These are phyloP conservation scores for Lasioglossum leucozonium DNA, from an alignment of 2,888 invertebrate species.

Conservation along the genomic window DNA sequence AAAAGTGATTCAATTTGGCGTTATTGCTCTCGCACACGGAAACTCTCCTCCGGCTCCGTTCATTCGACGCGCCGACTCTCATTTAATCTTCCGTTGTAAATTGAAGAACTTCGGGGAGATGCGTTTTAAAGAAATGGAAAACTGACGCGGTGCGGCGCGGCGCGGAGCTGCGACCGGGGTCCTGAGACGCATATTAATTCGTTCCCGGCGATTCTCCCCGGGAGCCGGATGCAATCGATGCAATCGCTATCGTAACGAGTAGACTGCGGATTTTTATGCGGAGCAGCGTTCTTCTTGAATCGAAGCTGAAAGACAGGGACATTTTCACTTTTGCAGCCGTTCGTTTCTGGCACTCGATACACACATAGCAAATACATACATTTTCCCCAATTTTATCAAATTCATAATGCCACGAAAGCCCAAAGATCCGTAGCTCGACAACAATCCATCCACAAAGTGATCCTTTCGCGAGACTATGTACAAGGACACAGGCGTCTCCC, in stretches of 20 bases:
- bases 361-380: too few species aligned
- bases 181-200: slow-evolving; percentile 1
- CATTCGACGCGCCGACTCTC: neutral
- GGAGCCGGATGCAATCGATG: slow-evolving; percentile 1
- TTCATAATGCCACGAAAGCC: neutral
- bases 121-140: slow-evolving; percentile 12
- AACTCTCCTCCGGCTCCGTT: neutral
- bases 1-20: slow-evolving; percentile 13
- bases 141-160: neutral
- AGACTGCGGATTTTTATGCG: neutral
- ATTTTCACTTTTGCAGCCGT: neutral
- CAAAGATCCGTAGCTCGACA: neutral
- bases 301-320: neutral
- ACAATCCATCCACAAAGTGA: neutral
- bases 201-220: neutral
- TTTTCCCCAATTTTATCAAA: too few species aligned
- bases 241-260: neutral
- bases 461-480: neutral
- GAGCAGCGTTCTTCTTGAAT: neutral
- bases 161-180: too few species aligned
- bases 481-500: neutral
- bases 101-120: slow-evolving; percentile 1
- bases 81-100: slow-evolving; percentile 18
- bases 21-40: slow-evolving; percentile 25
- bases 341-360: too few species aligned